Conservation (phyloP, 2,113 vertebrate species). For the Scalopus aquaticus region DNA sequence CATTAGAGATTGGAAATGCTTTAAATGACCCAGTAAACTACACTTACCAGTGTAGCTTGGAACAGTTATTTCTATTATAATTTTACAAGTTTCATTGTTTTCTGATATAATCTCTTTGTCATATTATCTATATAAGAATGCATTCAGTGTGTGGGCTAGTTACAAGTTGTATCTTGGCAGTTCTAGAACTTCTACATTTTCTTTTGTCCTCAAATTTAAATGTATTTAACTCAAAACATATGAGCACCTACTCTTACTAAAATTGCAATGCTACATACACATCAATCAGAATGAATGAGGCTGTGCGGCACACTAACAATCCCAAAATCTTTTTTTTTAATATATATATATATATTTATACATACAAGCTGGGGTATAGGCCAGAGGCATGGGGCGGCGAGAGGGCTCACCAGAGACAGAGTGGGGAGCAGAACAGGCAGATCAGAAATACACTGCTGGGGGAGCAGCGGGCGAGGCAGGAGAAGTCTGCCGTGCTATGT, state of each 20-base stretch:
- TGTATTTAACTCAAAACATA: slow-evolving; percentile 13
- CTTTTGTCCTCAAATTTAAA: background rate
- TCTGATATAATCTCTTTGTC: background rate
- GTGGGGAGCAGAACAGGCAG: too few species aligned
- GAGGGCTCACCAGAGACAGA: too few species aligned
- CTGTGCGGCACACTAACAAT: background rate
- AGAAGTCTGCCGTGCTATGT: too few species aligned
- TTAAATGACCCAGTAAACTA: slow-evolving; percentile 18
- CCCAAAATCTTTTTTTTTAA: background rate
- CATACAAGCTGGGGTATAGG: too few species aligned
- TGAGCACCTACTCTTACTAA: background rate
- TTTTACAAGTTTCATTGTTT: background rate
- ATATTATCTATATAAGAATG: background rate
- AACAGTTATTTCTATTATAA: slow-evolving; percentile 10
- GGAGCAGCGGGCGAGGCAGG: too few species aligned
- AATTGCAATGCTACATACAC: background rate
- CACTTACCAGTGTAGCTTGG: background rate
- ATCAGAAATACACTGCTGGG: too few species aligned
- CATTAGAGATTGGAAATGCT: background rate
- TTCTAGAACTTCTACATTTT: slow-evolving; percentile 2
- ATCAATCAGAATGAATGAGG: background rate
- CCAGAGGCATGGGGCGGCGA: too few species aligned
- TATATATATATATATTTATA: too few species aligned
- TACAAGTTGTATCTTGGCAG: background rate
- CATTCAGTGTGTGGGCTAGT: background rate